Evolutionary conservation across 2,888 invertebrate species (phyloP).

Genomic region (Shargacucullia verbasci): DNA sequence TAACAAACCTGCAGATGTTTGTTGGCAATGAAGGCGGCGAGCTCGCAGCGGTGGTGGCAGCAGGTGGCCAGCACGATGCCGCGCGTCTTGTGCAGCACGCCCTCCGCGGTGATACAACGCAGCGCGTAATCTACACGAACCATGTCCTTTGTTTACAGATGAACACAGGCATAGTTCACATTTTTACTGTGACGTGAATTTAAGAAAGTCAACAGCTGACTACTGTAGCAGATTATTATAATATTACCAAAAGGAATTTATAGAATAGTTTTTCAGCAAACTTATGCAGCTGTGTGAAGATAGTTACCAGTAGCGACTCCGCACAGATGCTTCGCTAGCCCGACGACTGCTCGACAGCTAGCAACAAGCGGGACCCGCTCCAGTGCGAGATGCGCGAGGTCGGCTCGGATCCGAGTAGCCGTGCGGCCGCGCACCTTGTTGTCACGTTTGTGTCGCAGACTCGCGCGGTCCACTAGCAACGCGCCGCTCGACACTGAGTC

Average conservation of each 20-base stretch:
- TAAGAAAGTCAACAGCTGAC: too few species aligned
- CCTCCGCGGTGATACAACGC: slow-evolving; percentile 89
- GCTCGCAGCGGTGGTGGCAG: slow-evolving; percentile 96
- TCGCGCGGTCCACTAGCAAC: slow-evolving; percentile 93
- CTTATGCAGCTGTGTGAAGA: background rate
- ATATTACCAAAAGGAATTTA: too few species aligned
- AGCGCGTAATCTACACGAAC: slow-evolving; percentile 91
- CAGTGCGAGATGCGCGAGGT: slow-evolving; percentile 94
- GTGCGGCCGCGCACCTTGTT: slow-evolving; percentile 63
- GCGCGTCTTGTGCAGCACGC: slow-evolving; percentile 71
- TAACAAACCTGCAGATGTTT: slow-evolving; percentile 63
- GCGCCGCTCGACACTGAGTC: slow-evolving; percentile 86
- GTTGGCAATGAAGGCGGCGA: slow-evolving; percentile 89
- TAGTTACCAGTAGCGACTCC: slow-evolving; percentile 94
- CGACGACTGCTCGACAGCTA: slow-evolving; percentile 89
- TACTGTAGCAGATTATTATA: too few species aligned
- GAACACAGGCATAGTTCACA: too few species aligned
- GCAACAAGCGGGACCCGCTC: slow-evolving; percentile 77
- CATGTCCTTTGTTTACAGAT: too few species aligned
- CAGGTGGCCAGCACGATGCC: slow-evolving; percentile 95
- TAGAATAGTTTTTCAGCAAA: too few species aligned
- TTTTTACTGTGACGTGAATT: too few species aligned
- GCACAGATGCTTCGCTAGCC: slow-evolving; percentile 96
- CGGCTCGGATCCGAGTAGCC: slow-evolving; percentile 91
- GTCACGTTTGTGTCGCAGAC: slow-evolving; percentile 94